Evolutionary conservation across 1,140 invertebrate species (phyloP).

Genomic region (Helicorthomorpha holstii): DNA sequence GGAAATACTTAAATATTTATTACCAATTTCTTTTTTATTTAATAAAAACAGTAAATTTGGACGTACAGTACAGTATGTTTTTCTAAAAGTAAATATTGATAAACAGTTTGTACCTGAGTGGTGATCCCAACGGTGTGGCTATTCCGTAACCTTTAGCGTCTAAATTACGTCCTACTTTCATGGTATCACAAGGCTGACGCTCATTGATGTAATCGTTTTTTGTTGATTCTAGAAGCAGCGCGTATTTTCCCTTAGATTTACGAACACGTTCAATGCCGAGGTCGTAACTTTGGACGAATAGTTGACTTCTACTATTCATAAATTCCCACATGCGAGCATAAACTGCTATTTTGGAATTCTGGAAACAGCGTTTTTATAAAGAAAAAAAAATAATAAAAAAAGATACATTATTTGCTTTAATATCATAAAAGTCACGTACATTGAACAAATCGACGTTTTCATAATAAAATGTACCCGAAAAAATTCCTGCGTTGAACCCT

Average conservation of each 20-base stretch:
- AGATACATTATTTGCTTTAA: neutral
- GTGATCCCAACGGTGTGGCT: conserved; percentile 75
- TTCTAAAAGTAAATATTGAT: too few species aligned
- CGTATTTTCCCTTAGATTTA: conserved; percentile 73
- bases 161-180: conserved; percentile 81
- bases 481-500: conserved; percentile 82
- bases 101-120: conserved; percentile 77
- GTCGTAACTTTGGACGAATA: conserved; percentile 63
- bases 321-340: conserved; percentile 93
- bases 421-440: neutral
- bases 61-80: too few species aligned
- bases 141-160: conserved; percentile 89
- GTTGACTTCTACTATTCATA: conserved; percentile 60
- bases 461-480: conserved; percentile 57
- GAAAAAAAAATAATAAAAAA: neutral
- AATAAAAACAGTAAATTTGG: too few species aligned
- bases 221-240: conserved; percentile 83
- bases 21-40: too few species aligned
- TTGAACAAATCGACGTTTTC: neutral
- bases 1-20: too few species aligned
- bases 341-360: conserved; percentile 74
- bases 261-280: conserved; percentile 67
- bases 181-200: conserved; percentile 81
- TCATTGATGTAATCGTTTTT: conserved; percentile 91
- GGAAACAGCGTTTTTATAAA: conserved; percentile 15